Percentiles rank a stretch among this genome's conserved stretches.
Conservation (phyloP, 2,113 vertebrate genomes). For the Circaetus cinerascens region DNA sequence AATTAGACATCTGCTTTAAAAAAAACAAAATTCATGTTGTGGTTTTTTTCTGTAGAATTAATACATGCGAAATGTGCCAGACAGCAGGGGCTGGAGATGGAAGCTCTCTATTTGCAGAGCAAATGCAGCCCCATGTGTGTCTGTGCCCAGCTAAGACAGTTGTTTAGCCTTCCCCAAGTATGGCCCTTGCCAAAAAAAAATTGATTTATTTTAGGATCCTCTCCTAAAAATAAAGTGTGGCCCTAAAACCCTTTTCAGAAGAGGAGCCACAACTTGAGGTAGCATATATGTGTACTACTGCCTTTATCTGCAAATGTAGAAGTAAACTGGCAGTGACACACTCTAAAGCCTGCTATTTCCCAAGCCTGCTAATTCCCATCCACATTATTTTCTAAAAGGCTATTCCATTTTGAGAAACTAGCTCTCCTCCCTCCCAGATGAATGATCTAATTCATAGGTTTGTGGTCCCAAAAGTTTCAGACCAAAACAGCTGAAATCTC, state of each 20-base stretch:
- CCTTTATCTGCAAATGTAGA: neutral
- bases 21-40: neutral
- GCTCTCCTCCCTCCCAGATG: neutral
- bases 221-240: neutral
- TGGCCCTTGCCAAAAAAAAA: neutral
- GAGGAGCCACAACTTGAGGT: neutral
- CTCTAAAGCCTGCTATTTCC: neutral
- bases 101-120: neutral
- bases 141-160: neutral
- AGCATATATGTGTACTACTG: neutral
- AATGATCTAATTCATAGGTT: neutral
- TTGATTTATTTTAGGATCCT: neutral
- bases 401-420: neutral
- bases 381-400: neutral
- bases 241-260: neutral
- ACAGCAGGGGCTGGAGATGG: neutral
- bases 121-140: neutral
- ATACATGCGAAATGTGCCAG: neutral
- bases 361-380: neutral
- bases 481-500: neutral
- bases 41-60: neutral
- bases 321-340: neutral
- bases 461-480: neutral
- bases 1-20: slow-evolving; percentile 9
- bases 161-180: neutral